Evolutionary conservation across 35 echinoderm and acorn worm species (phyloP).

Genomic region (Patiria miniata): DNA sequence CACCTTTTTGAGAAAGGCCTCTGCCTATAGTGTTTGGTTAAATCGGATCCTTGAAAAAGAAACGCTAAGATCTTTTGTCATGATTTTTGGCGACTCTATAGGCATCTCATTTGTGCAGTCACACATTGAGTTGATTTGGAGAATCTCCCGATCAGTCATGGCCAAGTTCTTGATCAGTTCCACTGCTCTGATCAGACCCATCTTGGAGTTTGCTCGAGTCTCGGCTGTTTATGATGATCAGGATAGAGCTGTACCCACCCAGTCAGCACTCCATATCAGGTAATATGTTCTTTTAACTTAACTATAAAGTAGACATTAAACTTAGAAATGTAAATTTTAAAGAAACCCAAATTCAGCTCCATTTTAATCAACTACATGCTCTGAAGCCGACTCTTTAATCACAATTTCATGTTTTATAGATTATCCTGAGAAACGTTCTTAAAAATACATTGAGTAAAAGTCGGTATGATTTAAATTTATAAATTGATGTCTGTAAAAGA

Average conservation of each 20-base stretch:
- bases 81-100: not conserved
- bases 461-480: too few relatives aligned
- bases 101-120: conserved; percentile 41
- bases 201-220: conserved; percentile 70
- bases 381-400: too few relatives aligned
- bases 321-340: not conserved
- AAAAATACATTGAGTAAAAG: too few relatives aligned
- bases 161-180: conserved; percentile 80
- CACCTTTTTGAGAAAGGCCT: too few relatives aligned
- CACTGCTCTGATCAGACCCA: conserved; percentile 66
- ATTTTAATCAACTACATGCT: not conserved
- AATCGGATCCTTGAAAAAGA: too few relatives aligned
- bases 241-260: conserved; percentile 54
- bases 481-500: too few relatives aligned
- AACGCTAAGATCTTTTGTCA: too few relatives aligned
- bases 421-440: too few relatives aligned
- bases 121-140: conserved; percentile 81
- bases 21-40: too few relatives aligned
- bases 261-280: conserved; percentile 60
- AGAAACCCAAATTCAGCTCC: not conserved
- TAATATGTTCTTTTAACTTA: conserved; percentile 11
- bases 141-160: conserved; percentile 65
- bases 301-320: not conserved
- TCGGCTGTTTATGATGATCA: conserved; percentile 60
- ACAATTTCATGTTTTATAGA: too few relatives aligned